Conservation (phyloP, 1,140 invertebrate species). For the Lithobius niger region DNA sequence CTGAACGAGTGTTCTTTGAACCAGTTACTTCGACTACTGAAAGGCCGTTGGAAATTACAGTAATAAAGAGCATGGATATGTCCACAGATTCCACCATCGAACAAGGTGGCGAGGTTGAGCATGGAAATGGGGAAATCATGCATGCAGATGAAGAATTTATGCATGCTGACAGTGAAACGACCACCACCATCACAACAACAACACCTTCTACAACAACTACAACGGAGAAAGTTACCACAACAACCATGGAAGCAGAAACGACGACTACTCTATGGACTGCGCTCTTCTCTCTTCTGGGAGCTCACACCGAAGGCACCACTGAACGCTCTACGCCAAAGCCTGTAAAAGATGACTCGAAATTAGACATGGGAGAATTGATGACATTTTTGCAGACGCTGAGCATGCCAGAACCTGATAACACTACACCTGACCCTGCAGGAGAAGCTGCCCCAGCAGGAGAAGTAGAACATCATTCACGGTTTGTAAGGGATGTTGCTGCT, state of each 20-base stretch:
- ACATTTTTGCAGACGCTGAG: neutral
- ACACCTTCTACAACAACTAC: neutral
- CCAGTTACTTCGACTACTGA: no score
- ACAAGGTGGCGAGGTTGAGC: no score
- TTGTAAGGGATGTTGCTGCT: neutral
- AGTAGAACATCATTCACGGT: constrained; percentile 4
- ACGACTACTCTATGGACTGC: constrained; percentile 1
- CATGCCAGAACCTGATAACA: neutral
- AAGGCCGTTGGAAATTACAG: no score
- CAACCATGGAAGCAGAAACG: neutral
- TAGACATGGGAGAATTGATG: neutral
- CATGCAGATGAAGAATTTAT: neutral
- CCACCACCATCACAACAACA: neutral
- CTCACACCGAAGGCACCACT: neutral
- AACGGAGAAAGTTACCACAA: neutral
- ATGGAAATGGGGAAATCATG: neutral
- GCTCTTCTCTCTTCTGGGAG: neutral
- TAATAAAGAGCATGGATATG: no score
- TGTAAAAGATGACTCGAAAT: no score
- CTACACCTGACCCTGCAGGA: neutral
- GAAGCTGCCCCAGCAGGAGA: neutral
- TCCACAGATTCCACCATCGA: no score
- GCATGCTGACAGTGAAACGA: no score
- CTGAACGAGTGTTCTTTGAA: neutral
- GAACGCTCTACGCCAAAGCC: neutral